Evolutionary conservation across 2,888 invertebrate species (phyloP).

Genomic region (Eudasyphora cyanicolor): DNA sequence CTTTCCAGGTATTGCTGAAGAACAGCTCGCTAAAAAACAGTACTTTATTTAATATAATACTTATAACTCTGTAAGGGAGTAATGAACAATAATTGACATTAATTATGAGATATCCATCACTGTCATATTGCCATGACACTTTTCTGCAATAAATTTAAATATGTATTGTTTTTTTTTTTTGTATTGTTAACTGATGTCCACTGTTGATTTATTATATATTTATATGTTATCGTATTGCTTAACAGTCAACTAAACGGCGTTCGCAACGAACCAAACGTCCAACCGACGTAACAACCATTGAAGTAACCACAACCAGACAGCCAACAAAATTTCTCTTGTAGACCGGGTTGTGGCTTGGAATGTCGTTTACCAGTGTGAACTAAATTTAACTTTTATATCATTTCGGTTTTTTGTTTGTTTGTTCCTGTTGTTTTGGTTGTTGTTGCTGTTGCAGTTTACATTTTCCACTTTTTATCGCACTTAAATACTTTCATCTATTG

Average conservation of each 20-base stretch:
- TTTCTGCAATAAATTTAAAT: no score
- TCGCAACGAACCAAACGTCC: slow-evolving; percentile 6
- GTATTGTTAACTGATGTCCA: background rate
- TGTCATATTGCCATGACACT: no score
- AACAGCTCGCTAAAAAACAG: no score
- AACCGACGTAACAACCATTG: background rate
- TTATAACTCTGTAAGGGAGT: no score
- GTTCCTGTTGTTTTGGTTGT: background rate
- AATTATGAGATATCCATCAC: no score
- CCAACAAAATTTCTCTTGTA: slow-evolving; percentile 43
- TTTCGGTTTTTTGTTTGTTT: slow-evolving; percentile 27
- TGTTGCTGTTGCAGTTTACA: background rate
- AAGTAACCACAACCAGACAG: slow-evolving; percentile 48
- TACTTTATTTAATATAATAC: no score
- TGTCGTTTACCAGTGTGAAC: slow-evolving; percentile 34
- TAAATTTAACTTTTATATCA: slow-evolving; percentile 48
- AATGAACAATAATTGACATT: no score
- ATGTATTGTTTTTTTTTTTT: no score
- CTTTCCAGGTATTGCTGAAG: no score
- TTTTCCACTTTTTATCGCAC: slow-evolving; percentile 29
- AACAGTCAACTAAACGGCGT: slow-evolving; percentile 25
- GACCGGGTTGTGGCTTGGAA: slow-evolving; percentile 15
- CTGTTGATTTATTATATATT: slow-evolving; percentile 13
- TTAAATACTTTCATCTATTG: slow-evolving; percentile 53
- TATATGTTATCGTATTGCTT: background rate